Evolutionary conservation across 2,797 vertebrate genomes (phyloP), one percentile per base, ranked within the genome.

Genomic region (Sebastes nivosus): DNA sequence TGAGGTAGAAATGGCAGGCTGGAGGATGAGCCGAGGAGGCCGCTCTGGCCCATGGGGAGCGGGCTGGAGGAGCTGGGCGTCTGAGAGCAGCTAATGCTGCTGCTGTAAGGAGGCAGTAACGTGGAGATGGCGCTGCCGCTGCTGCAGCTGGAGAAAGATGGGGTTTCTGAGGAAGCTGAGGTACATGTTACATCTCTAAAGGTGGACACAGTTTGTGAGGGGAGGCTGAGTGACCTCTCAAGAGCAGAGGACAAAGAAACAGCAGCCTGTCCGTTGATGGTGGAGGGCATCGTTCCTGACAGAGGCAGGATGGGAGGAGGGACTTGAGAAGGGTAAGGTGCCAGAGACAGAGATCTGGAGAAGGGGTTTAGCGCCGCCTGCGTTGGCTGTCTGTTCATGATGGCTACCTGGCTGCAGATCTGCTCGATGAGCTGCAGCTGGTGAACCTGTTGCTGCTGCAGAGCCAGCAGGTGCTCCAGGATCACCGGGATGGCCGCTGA

Each of bases 391-490:
- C 96, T 95, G 91, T 97, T 98, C 97, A 99, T 99, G 88, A 97
- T 90, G 3, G 98, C 97, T 25, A 99, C 98, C 90, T 99, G 98
- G 87, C 96, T 99, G 85, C 97, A 97, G 91, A 99, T 99, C 96
- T 99, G 98, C 94, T 99, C 98, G 0, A 99, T 99, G 8, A 99
- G 97, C 94, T 99, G 98, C 87, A 99, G 96, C 94, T 99, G 99
- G 87, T 97, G 98, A 55, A 99, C 96, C 92, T 99, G 99, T 86
- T 99, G 99, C 81, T 98, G 97, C 93, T 99, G 99, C 92, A 99
- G 90, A 11, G 98, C 97, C 92, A 99, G 93, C 75, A 99, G 94
- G 92, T 98, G 98, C 91, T 99, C 98, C 85, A 99, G 95, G 87
- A 99, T 99, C 93, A 97, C 94, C 2, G 98, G 98, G 88, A 99